phyloP scores from a whole-genome alignment of 1,140 invertebrate species.

The Achroia grisella region DNA sequence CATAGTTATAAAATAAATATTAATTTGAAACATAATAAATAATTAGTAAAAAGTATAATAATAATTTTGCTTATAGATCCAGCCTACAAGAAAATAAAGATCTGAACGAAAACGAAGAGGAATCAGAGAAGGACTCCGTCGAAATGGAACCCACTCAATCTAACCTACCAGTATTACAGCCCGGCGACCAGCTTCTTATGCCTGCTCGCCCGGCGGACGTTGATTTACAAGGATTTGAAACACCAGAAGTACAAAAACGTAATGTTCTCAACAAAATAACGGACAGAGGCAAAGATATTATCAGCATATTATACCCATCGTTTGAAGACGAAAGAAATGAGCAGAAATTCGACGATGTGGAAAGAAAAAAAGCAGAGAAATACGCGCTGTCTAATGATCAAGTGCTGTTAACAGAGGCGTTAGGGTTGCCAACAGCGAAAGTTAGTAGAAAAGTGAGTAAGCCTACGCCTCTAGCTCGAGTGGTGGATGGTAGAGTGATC shows the following conservation, averaged over 20 bases:
- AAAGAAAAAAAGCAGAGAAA: conserved; percentile 71
- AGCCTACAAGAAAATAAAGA: conserved; percentile 21
- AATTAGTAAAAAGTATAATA: too few relatives aligned
- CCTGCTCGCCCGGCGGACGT: conserved; percentile 32
- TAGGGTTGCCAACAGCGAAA: conserved; percentile 26
- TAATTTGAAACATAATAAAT: too few relatives aligned
- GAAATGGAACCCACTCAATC: conserved; percentile 15
- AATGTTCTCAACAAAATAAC: conserved; percentile 80
- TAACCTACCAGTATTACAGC: conserved; percentile 65
- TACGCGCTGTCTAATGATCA: conserved; percentile 62
- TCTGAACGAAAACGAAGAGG: conserved; percentile 13
- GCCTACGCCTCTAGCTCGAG: conserved; percentile 46
- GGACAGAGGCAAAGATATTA: conserved; percentile 79
- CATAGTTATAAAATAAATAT: too few relatives aligned
- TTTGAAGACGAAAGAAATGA: conserved; percentile 69
- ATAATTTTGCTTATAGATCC: conserved; percentile 7
- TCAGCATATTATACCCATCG: conserved; percentile 78
- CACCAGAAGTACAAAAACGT: conserved; percentile 79
- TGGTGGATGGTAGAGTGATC: conserved; percentile 58
- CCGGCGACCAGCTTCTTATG: conserved; percentile 74
- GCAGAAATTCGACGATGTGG: conserved; percentile 67
- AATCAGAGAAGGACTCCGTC: conserved; percentile 21
- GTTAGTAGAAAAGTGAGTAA: conserved; percentile 21
- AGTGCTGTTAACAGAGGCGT: conserved; percentile 45
- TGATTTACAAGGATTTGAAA: conserved; percentile 73